Base-by-base conservation (phyloP, 2,888 invertebrate species). In the Papilio demoleus region DNA sequence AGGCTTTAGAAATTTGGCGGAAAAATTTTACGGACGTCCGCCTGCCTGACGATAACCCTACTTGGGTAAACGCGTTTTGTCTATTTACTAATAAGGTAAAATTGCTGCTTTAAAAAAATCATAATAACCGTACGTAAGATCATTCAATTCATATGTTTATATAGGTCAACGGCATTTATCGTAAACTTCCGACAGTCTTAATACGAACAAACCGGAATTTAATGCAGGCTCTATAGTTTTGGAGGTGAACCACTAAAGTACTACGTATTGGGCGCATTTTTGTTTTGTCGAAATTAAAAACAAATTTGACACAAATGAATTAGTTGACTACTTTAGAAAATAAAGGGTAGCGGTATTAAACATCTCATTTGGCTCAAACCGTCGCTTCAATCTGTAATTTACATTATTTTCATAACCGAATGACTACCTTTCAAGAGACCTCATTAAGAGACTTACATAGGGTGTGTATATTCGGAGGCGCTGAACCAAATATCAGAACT, bases 211-310 rank as follows among this genome's bases (percentile, higher is more conserved):
- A 56, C 53, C 53, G 53, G 53, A 56, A 56, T 56, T 31, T n/a
- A 31, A 56, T 31, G 53, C 53, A 56, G 31, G 53, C 31, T 56
- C 53, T 56, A 27, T 56, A 53, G 53, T 53, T 53, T 56, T 56
- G 31, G 31, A 56, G 53, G 53, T 56, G 17, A 56, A 56, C 53
- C 9, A 56, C 53, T 56, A 56, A 56, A 31, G n/a, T 17, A 31
- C 53, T 27, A 53, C 53, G 27, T 53, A 27, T n/a, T 53, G 6
- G 24, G 27, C 17, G n/a, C 53, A 56, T 31, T 56, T 56, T 31
- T 31, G 53, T 53, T 27, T 5, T 53, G 31, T 56, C 31, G 9
- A 5, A 56, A 31, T 31, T 6, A 31, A 31, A 56, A 27, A n/a
- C n/a, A 24, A 27, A 27, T 27, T 27, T 9, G 14, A 4, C 19